These are phyloP conservation scores for Harmothoe impar DNA, from an alignment of 2,888 invertebrate species.

Conservation along the genomic window DNA sequence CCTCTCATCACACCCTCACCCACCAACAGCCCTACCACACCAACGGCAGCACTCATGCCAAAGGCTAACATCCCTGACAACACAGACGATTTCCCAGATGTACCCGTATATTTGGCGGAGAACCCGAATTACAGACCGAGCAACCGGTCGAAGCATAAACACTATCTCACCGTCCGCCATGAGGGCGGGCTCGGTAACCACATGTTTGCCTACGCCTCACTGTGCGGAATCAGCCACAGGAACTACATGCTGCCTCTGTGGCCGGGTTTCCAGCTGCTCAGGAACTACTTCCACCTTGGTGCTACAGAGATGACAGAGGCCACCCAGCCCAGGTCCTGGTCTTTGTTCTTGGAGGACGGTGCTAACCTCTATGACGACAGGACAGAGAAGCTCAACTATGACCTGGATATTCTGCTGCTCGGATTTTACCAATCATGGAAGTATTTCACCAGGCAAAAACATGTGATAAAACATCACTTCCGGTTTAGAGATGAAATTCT, in stretches of 20 bases:
- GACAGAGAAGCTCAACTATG: not conserved
- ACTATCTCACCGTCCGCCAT: not conserved
- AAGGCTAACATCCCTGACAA: not conserved
- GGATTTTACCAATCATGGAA: constrained; percentile 66
- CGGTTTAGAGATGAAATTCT: constrained; percentile 47
- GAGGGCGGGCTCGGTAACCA: constrained; percentile 56
- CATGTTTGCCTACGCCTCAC: constrained; percentile 63
- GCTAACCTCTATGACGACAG: constrained; percentile 51
- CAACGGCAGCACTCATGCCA: too few species aligned
- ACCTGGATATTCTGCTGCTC: constrained; percentile 37
- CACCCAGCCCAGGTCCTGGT: not conserved
- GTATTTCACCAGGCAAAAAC: constrained; percentile 43
- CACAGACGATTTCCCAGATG: not conserved
- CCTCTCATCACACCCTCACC: too few species aligned
- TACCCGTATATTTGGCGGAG: constrained; percentile 13
- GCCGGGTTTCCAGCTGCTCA: constrained; percentile 35
- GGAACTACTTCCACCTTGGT: not conserved
- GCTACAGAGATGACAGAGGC: not conserved
- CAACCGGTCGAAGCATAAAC: not conserved
- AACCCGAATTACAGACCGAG: not conserved
- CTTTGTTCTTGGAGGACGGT: constrained; percentile 31
- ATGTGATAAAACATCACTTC: constrained; percentile 55
- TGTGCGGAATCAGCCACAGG: constrained; percentile 57
- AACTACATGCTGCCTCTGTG: constrained; percentile 4
- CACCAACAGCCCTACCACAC: not conserved